phyloP scores from a whole-genome alignment of 2,113 vertebrate genomes.

The Scomber scombrus region DNA sequence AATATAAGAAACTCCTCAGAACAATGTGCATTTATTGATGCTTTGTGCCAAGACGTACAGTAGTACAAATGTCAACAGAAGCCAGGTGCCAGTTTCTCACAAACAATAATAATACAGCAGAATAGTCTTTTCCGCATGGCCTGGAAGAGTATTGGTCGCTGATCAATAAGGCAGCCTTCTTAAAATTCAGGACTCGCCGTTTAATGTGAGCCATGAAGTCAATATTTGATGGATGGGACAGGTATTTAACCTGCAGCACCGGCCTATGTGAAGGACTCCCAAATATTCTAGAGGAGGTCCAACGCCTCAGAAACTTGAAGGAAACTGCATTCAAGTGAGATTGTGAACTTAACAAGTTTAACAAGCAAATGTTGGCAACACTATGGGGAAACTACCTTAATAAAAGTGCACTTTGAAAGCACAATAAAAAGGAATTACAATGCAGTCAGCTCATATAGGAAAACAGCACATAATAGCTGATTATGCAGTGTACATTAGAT shows the following conservation, averaged over 20 bases:
- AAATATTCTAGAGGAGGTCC: constrained; percentile 28
- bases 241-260: constrained; percentile 60
- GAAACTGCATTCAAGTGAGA: constrained; percentile 17
- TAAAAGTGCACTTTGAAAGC: constrained; percentile 1
- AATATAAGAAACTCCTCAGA: neutral
- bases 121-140: constrained; percentile 23
- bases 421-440: constrained; percentile 8
- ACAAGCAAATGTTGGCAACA: constrained; percentile 29
- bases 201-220: constrained; percentile 58
- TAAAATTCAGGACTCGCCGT: constrained; percentile 67
- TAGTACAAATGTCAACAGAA: constrained; percentile 40
- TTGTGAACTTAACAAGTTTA: too few relatives aligned
- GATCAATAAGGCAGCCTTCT: constrained; percentile 64
- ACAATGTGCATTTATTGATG: constrained; percentile 25
- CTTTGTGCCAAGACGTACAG: neutral
- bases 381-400: constrained; percentile 2
- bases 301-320: constrained; percentile 19
- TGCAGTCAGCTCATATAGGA: neutral
- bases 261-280: constrained; percentile 1
- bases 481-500: neutral
- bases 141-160: constrained; percentile 19
- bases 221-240: constrained; percentile 74
- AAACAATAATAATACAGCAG: constrained; percentile 45
- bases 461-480: neutral
- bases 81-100: constrained; percentile 38